Conservation (phyloP, 2,888 invertebrate genomes). For the Parnassius orleans region DNA sequence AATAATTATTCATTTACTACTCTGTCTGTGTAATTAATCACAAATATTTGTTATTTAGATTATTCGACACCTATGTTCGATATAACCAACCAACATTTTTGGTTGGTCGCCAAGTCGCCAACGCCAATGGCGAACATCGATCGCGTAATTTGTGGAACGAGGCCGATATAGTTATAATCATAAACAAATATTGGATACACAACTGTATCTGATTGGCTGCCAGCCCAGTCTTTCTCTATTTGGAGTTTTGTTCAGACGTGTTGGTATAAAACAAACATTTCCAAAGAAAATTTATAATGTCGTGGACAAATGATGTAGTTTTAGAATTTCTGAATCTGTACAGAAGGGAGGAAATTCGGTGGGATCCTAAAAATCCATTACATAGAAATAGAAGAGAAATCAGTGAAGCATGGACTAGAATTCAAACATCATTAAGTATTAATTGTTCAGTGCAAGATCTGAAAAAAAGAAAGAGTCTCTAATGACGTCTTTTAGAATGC, state of each 20-base stretch:
- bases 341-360: slow-evolving; percentile 58
- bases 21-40: neutral
- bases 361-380: slow-evolving; percentile 65
- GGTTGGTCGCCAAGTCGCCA: slow-evolving; percentile 43
- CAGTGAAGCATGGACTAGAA: slow-evolving; percentile 64
- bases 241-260: slow-evolving; percentile 36
- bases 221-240: slow-evolving; percentile 38
- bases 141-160: slow-evolving; percentile 50
- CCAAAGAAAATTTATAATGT: slow-evolving; percentile 43
- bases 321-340: slow-evolving; percentile 68
- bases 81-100: slow-evolving; percentile 33
- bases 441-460: slow-evolving; percentile 55
- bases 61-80: neutral
- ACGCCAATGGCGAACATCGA: slow-evolving; percentile 48
- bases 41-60: slow-evolving; percentile 4
- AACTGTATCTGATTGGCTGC: slow-evolving; percentile 46
- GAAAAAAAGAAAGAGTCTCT: slow-evolving; percentile 72
- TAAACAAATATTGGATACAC: slow-evolving; percentile 60
- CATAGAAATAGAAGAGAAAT: slow-evolving; percentile 63
- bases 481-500: slow-evolving; percentile 68
- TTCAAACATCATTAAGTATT: slow-evolving; percentile 54
- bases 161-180: slow-evolving; percentile 53
- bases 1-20: too few species aligned
- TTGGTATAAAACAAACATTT: slow-evolving; percentile 17
- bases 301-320: slow-evolving; percentile 62